Base-by-base conservation (phyloP, 2,888 invertebrate species). In the Rhamphomyia laevipes region DNA sequence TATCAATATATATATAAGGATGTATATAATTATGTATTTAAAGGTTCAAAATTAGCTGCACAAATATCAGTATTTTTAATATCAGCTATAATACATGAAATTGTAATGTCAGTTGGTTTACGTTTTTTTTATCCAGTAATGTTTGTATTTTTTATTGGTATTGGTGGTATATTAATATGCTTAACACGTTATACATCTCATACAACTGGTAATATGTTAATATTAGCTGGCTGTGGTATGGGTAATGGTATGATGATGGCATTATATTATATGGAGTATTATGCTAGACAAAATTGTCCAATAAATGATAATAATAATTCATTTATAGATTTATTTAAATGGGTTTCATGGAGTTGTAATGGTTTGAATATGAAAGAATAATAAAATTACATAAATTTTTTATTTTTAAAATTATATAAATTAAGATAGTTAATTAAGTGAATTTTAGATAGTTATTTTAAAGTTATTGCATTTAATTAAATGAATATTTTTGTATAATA, bases 101-200 rank as follows among this genome's bases (percentile, higher is more conserved):
- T 91, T 66, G 78, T 93, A 46, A 64, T 95, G 27, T 77, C 80
- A 2, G 75, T 88, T 45, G 77, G 84, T 0, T 81, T 93, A 58
- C 81, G 88, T 31, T 85, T 91, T 65, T 91, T 91, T 69, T 91
- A 89, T 61, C 96, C 95, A 0, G 81, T 90, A 3, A 73, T 95
- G 61, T 76, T 93, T 59, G 57, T 86, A 12, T 70, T 86, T 58
- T 95, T 95, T 62, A 72, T 83, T 30, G 86, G 90, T 12, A 69
- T 78, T 57, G 63, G 76, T 13, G 63, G 82, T 46, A 61, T 76
- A 15, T 74, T 77, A 15, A 67, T 78, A 15, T 78, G 77, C 10
- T 50, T 82, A 0, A 74, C 77, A 1, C 74, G 74, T 1, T 68
- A 69, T 9, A 62, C 66, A 3, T 62, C 65, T 1, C 66, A 76